Percentiles rank a stretch among this genome's conserved stretches.
Evolutionary conservation across 2,888 invertebrate genomes (phyloP).

Genomic region (Cephus pulcher): DNA sequence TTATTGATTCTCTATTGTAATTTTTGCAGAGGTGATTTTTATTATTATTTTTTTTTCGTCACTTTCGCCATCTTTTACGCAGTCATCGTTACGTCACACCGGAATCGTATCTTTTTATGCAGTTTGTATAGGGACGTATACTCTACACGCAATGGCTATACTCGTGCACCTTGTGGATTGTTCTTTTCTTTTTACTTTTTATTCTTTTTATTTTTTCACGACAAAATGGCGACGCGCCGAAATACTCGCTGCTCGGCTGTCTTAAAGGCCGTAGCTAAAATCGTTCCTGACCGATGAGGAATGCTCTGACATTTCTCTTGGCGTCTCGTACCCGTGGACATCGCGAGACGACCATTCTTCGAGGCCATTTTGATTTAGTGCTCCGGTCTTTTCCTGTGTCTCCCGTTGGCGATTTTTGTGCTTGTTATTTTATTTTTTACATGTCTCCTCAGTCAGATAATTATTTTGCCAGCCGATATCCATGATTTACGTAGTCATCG

Average conservation of each 20-base stretch:
- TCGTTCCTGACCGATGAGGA: constrained; percentile 57
- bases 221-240: constrained; percentile 13
- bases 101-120: neutral
- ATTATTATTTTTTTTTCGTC: no score
- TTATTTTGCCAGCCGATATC: neutral
- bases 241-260: constrained; percentile 25
- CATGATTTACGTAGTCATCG: neutral
- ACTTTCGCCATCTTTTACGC: neutral
- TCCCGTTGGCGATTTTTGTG: neutral
- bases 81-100: neutral
- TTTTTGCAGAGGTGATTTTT: neutral
- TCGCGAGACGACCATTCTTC: neutral
- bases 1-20: neutral
- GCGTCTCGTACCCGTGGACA: constrained; percentile 3
- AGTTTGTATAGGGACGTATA: neutral
- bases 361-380: neutral
- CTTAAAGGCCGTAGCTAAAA: constrained; percentile 54
- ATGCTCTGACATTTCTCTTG: constrained; percentile 48
- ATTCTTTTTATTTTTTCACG: neutral
- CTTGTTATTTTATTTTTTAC: neutral
- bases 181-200: neutral
- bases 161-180: neutral
- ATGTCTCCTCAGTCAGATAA: neutral
- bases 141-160: neutral
- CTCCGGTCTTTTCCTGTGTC: neutral